These are phyloP conservation scores for Pyrgus malvae DNA, from an alignment of 2,888 invertebrate genomes.

Conservation along the genomic window DNA sequence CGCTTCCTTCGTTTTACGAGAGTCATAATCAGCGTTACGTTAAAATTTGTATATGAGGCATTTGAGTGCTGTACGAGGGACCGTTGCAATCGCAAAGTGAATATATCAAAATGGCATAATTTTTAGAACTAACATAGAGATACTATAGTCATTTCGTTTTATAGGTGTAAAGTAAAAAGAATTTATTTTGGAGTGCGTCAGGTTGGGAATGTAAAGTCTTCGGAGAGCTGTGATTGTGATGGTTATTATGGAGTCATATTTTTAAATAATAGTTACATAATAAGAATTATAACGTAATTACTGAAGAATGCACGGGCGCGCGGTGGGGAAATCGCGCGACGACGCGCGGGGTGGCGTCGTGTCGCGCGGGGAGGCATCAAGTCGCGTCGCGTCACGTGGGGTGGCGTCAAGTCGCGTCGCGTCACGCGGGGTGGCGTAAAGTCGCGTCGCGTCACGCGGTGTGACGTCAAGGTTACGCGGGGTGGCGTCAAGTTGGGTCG, in stretches of 20 bases:
- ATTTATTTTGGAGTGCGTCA: conserved; percentile 78
- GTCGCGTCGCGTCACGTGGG: too few species aligned
- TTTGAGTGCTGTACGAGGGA: conserved; percentile 79
- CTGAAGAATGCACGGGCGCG: conserved; percentile 53
- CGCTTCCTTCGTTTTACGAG: conserved; percentile 66
- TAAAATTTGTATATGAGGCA: conserved; percentile 76
- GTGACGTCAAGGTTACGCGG: too few species aligned
- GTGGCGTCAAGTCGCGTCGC: too few species aligned
- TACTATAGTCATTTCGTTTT: conserved; percentile 81
- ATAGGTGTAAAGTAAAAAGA: conserved; percentile 79
- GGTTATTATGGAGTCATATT: conserved; percentile 82
- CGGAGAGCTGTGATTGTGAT: conserved; percentile 80
- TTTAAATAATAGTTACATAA: conserved; percentile 63
- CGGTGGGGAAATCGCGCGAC: neutral
- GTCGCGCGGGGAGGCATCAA: too few species aligned
- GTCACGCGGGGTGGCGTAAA: too few species aligned
- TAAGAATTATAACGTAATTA: conserved; percentile 78
- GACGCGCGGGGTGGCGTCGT: too few species aligned
- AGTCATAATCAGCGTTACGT: conserved; percentile 60
- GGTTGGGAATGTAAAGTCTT: conserved; percentile 78
- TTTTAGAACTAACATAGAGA: conserved; percentile 78
- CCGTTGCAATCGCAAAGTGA: conserved; percentile 82
- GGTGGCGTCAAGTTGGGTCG: too few species aligned
- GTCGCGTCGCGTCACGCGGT: too few species aligned
- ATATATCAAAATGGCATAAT: conserved; percentile 82